These are phyloP conservation scores for Pyrocephalus nanus DNA, from an alignment of 2,797 vertebrate species.

Conservation along the genomic window DNA sequence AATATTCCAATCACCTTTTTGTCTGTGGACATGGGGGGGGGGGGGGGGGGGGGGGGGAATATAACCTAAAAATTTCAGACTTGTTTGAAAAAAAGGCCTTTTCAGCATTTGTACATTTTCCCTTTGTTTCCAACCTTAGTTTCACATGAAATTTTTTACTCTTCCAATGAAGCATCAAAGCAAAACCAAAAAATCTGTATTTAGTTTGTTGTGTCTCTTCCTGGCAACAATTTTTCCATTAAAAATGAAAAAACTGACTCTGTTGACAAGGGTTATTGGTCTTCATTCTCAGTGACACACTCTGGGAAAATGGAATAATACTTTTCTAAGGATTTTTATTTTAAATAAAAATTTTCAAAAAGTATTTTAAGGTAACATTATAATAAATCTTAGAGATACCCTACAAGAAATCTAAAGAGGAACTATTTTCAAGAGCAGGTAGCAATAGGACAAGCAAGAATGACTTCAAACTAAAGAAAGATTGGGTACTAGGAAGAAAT, in stretches of 20 bases:
- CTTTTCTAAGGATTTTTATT: background rate
- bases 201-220: accelerated
- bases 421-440: background rate
- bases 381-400: background rate
- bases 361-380: background rate
- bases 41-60: no score
- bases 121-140: background rate
- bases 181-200: background rate
- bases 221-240: background rate
- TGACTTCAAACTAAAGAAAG: background rate
- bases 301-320: background rate
- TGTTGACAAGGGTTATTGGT: background rate
- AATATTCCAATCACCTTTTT: no score
- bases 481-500: background rate
- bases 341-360: background rate
- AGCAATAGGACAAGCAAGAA: background rate
- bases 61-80: no score
- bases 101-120: background rate
- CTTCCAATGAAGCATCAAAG: background rate
- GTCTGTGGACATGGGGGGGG: no score
- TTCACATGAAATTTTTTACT: background rate
- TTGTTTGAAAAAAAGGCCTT: background rate
- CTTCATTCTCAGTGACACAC: background rate
- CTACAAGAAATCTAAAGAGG: background rate
- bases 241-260: background rate